Evolutionary conservation across 2,888 invertebrate species (phyloP).

Genomic region (Anaspis maculata): DNA sequence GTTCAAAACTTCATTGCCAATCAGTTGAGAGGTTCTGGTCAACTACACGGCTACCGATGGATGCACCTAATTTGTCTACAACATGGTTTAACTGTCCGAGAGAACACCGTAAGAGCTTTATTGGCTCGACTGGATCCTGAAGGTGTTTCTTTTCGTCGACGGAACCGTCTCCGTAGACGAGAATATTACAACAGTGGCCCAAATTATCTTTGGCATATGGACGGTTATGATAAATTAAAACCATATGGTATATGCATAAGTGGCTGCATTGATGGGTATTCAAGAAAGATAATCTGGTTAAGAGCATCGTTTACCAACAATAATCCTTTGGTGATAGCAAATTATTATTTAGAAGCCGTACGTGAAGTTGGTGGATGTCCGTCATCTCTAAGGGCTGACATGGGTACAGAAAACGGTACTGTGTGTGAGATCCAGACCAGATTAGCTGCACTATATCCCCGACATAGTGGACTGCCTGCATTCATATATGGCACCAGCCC

Average conservation of each 20-base stretch:
- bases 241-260: neutral
- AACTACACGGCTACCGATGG: neutral
- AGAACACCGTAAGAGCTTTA: neutral
- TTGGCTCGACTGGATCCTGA: neutral
- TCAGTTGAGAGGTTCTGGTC: conserved; percentile 4
- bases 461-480: conserved; percentile 2
- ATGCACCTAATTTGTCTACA: neutral
- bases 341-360: conserved; percentile 10
- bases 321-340: conserved; percentile 8
- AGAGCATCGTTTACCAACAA: neutral
- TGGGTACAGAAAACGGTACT: conserved; percentile 7
- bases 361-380: conserved; percentile 10
- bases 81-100: neutral
- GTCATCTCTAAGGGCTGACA: conserved; percentile 8
- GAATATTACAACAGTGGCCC: neutral
- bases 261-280: neutral
- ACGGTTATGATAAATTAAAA: neutral
- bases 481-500: conserved; percentile 6
- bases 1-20: conserved; percentile 7
- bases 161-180: neutral
- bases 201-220: neutral
- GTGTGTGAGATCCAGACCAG: neutral
- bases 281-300: neutral
- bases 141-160: neutral
- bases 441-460: neutral